These are phyloP conservation scores for Brachionus rubens DNA, from an alignment of 1,140 invertebrate species.

Conservation along the genomic window DNA sequence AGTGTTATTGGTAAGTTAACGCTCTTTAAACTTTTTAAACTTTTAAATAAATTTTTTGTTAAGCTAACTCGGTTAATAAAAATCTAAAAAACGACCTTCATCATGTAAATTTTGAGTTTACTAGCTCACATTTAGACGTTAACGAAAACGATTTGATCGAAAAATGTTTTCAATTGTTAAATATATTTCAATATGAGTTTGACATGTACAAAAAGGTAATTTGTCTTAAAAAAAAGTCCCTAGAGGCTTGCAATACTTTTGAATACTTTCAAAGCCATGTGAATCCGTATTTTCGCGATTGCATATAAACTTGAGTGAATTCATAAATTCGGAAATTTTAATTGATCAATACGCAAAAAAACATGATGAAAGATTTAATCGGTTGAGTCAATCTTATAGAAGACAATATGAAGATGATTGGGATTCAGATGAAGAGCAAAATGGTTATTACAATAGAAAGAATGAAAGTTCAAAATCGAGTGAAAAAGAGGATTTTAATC, in stretches of 20 bases:
- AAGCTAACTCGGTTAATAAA: slow-evolving; percentile 1
- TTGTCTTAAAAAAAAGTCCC: not conserved
- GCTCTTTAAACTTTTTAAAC: not conserved
- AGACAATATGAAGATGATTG: slow-evolving; percentile 4
- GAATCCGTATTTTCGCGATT: not conserved
- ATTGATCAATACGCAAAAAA: slow-evolving; percentile 5
- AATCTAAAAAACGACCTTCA: not conserved
- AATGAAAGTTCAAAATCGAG: not conserved
- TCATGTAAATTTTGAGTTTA: not conserved
- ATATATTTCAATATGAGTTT: slow-evolving; percentile 33
- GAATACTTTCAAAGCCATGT: slow-evolving; percentile 1
- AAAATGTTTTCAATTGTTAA: slow-evolving; percentile 16
- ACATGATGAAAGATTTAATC: not conserved
- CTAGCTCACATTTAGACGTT: not conserved
- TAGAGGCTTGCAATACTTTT: too few species aligned
- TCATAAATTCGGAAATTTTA: not conserved
- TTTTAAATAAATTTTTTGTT: not conserved
- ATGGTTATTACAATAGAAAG: not conserved
- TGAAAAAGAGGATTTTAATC: not conserved
- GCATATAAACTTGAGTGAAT: not conserved
- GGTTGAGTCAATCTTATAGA: not conserved
- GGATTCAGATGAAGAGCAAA: not conserved
- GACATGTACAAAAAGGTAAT: slow-evolving; percentile 23
- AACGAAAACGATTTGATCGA: slow-evolving; percentile 30
- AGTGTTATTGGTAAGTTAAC: slow-evolving; percentile 12